Evolutionary conservation across 1,140 invertebrate genomes (phyloP).

Genomic region (Drosophila equinoxialis): DNA sequence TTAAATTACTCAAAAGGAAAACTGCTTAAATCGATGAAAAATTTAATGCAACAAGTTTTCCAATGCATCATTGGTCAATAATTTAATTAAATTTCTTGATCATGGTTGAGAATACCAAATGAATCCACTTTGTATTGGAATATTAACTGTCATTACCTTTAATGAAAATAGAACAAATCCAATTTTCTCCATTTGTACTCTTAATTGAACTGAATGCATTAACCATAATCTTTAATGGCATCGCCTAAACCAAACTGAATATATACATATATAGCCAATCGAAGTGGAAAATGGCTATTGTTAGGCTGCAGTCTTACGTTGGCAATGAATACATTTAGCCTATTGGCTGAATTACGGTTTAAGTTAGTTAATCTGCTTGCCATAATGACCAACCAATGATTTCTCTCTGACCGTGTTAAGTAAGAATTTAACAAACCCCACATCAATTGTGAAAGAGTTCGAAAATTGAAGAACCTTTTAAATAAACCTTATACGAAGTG

Average conservation of each 20-base stretch:
- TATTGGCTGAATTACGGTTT: no score
- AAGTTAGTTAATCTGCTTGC: no score
- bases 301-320: neutral
- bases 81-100: conserved; percentile 5
- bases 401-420: no score
- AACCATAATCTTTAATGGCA: conserved; percentile 8
- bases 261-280: neutral
- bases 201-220: conserved; percentile 1
- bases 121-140: neutral
- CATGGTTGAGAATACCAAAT: neutral
- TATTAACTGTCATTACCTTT: neutral
- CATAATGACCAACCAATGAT: no score
- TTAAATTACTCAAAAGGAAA: conserved; percentile 42
- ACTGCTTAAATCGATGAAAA: neutral
- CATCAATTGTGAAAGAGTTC: no score
- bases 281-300: neutral
- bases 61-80: neutral
- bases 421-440: no score
- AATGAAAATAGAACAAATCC: neutral
- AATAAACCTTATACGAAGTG: no score
- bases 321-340: no score
- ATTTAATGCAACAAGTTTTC: conserved; percentile 8
- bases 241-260: conserved; percentile 33
- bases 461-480: no score
- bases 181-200: conserved; percentile 1